Conservation (phyloP, 2,888 invertebrate genomes). For the Gibbula magus region DNA sequence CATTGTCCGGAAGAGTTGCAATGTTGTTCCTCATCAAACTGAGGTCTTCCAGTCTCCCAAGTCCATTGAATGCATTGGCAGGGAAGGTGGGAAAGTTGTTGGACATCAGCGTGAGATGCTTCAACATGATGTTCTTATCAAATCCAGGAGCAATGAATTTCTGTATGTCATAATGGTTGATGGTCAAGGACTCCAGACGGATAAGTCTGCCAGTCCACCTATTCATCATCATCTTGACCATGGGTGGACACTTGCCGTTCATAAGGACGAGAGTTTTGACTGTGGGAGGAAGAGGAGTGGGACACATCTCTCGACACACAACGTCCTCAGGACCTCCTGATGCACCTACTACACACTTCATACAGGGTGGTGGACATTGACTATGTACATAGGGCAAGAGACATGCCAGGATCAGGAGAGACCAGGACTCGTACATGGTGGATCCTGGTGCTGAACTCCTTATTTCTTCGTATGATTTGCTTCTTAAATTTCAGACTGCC, state of each 20-base stretch:
- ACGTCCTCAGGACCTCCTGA: conserved; percentile 16
- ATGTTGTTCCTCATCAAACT: conserved; percentile 46
- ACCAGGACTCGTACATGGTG: no score
- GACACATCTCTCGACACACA: conserved; percentile 30
- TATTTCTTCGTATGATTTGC: no score
- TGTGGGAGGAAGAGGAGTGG: conserved; percentile 25
- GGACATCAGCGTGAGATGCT: conserved; percentile 39
- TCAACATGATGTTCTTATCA: conserved; percentile 36
- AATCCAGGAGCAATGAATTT: conserved; percentile 42
- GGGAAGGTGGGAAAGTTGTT: conserved; percentile 38
- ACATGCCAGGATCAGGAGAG: no score
- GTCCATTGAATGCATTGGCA: conserved; percentile 44
- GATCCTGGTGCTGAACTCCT: no score
- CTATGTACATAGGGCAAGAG: background rate
- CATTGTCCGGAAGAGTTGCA: conserved; percentile 30
- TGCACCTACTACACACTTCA: conserved; percentile 1
- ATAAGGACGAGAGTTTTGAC: conserved; percentile 21
- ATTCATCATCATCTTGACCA: conserved; percentile 12
- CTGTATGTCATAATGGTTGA: conserved; percentile 40
- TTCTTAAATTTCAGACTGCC: no score
- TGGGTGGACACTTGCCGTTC: conserved; percentile 21
- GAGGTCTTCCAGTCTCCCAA: conserved; percentile 41
- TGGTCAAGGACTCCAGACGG: conserved; percentile 34
- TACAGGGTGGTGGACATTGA: conserved; percentile 25
- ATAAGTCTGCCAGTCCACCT: conserved; percentile 27